Conservation (phyloP, 1,140 invertebrate species). For the Temnothorax nylanderi region DNA sequence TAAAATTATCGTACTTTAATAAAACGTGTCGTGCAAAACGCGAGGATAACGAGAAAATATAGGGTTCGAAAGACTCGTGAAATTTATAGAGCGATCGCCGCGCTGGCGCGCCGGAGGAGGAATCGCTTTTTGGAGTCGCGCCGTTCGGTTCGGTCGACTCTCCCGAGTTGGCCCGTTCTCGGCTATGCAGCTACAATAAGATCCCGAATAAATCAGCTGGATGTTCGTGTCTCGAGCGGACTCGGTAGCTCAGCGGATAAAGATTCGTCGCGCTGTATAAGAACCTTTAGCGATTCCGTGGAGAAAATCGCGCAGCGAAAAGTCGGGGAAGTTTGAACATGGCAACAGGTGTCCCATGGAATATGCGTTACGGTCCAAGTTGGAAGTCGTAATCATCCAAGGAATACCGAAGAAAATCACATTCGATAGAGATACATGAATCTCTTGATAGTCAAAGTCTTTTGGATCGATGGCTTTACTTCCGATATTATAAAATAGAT, state of each 20-base stretch:
- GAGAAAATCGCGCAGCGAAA: slow-evolving; percentile 16
- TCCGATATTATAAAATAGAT: not conserved
- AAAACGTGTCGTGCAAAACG: slow-evolving; percentile 77
- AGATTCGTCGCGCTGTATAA: slow-evolving; percentile 6
- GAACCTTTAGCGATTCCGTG: not conserved
- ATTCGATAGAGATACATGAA: not conserved
- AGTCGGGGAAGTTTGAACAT: slow-evolving; percentile 1
- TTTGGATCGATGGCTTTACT: not conserved
- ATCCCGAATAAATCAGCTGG: slow-evolving; percentile 73
- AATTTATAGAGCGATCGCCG: slow-evolving; percentile 76
- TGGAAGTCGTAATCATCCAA: not conserved
- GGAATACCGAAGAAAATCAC: not conserved
- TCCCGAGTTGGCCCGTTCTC: slow-evolving; percentile 45
- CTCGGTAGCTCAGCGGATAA: slow-evolving; percentile 57
- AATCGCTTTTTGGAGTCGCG: slow-evolving; percentile 67
- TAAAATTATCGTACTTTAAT: slow-evolving; percentile 78
- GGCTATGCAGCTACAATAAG: slow-evolving; percentile 65
- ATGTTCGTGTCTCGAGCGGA: slow-evolving; percentile 59
- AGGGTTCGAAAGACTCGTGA: slow-evolving; percentile 76
- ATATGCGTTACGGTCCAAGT: slow-evolving; percentile 45
- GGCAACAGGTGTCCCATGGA: slow-evolving; percentile 55
- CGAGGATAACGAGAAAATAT: slow-evolving; percentile 78
- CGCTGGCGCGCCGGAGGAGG: slow-evolving; percentile 33
- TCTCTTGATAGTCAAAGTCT: not conserved
- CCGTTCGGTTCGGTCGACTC: slow-evolving; percentile 39